Evolutionary conservation across 2,888 invertebrate species (phyloP).

Genomic region (Synergus japonicus): DNA sequence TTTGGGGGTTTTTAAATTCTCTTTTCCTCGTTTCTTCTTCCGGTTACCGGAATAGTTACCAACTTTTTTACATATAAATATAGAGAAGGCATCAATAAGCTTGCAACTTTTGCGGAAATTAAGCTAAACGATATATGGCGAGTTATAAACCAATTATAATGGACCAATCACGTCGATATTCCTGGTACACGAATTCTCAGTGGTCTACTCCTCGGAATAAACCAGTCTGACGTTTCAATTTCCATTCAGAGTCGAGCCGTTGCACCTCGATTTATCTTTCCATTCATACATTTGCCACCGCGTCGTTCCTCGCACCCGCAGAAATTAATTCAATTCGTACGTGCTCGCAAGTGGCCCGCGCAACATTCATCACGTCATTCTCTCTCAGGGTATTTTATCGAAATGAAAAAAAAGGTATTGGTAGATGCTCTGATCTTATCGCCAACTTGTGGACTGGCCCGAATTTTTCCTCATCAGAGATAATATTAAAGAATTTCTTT

Average conservation of each 20-base stretch:
- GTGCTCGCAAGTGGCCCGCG: constrained; percentile 55
- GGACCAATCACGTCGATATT: too few species aligned
- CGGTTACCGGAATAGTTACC: constrained; percentile 50
- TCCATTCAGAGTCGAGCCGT: constrained; percentile 57
- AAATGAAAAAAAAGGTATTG: constrained; percentile 22
- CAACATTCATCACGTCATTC: constrained; percentile 50
- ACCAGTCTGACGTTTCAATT: constrained; percentile 60
- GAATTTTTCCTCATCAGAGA: background rate
- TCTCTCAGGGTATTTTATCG: constrained; percentile 32
- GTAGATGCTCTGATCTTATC: constrained; percentile 28
- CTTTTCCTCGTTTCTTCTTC: constrained; percentile 50
- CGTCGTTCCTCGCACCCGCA: constrained; percentile 47
- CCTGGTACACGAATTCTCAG: too few species aligned
- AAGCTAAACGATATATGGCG: constrained; percentile 48
- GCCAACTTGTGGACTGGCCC: constrained; percentile 1
- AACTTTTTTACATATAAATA: background rate
- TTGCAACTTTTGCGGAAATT: constrained; percentile 44
- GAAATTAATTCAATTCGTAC: constrained; percentile 58
- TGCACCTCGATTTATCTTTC: constrained; percentile 61
- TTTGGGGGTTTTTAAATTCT: constrained; percentile 49
- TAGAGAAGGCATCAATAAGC: constrained; percentile 30
- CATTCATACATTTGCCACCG: constrained; percentile 57
- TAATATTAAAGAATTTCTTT: background rate
- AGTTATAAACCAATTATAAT: too few species aligned
- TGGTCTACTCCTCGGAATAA: constrained; percentile 43